A percentile compares a stretch with the other conserved stretches of the same genome.
phyloP scores from a whole-genome alignment of 2,888 invertebrate species.

The Bruchidius siliquastri region DNA sequence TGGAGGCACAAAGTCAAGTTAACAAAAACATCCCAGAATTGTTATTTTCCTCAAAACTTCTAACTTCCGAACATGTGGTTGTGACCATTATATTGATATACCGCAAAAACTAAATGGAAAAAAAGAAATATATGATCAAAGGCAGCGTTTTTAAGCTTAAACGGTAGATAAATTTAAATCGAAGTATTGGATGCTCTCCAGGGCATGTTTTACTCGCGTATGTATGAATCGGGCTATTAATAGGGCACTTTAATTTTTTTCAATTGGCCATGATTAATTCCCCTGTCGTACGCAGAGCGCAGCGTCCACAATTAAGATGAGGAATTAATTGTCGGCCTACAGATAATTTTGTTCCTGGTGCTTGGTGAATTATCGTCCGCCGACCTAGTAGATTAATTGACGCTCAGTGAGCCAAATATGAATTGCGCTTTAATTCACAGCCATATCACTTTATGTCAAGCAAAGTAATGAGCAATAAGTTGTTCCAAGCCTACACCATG shows the following conservation, averaged over 20 bases:
- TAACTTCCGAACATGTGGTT: too few relatives aligned
- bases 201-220: not conserved
- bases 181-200: not conserved
- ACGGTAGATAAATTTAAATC: not conserved
- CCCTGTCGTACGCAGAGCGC: not conserved
- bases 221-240: not conserved
- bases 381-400: not conserved
- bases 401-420: not conserved
- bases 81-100: too few relatives aligned
- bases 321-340: not conserved
- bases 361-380: not conserved
- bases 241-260: not conserved
- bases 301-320: not conserved
- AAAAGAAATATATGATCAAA: not conserved
- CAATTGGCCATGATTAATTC: not conserved
- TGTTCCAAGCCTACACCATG: too few relatives aligned
- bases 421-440: not conserved
- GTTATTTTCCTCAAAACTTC: too few relatives aligned
- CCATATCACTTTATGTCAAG: not conserved
- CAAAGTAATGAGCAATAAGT: not conserved
- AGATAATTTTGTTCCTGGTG: not conserved
- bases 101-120: too few relatives aligned
- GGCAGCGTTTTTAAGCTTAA: not conserved
- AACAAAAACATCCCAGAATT: too few relatives aligned
- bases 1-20: too few relatives aligned